These are phyloP conservation scores for Rhea americana DNA, from an alignment of 2,113 vertebrate species.

Conservation along the genomic window DNA sequence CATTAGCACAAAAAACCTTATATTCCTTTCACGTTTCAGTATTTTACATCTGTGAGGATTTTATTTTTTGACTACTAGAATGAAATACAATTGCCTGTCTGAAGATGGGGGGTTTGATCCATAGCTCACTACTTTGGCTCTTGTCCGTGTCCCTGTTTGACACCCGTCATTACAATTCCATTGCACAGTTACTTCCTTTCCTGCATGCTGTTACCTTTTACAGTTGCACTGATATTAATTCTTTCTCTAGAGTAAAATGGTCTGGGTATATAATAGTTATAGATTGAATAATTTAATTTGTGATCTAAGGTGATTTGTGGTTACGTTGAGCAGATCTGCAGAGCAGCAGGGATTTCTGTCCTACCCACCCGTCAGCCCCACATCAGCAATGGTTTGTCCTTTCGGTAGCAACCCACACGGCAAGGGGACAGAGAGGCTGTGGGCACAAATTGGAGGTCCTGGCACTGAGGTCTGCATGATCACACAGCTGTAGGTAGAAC, in stretches of 20 bases:
- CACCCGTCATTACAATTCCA: not conserved
- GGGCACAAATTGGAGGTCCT: too few species aligned
- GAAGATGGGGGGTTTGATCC: constrained; percentile 8
- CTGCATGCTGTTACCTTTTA: not conserved
- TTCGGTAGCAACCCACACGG: not conserved
- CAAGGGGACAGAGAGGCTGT: too few species aligned
- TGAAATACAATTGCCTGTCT: not conserved
- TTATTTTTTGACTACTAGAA: not conserved
- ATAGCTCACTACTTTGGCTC: not conserved
- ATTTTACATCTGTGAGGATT: constrained; percentile 34
- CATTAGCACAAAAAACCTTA: not conserved
- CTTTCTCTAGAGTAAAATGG: not conserved
- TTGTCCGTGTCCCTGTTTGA: not conserved
- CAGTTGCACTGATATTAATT: not conserved
- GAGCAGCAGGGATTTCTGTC: not conserved
- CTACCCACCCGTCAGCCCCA: not conserved
- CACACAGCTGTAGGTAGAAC: too few species aligned
- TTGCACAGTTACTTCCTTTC: not conserved
- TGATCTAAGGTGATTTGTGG: not conserved
- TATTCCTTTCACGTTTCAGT: constrained; percentile 13
- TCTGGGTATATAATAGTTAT: not conserved
- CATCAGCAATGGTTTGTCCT: not conserved
- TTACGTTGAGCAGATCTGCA: not conserved
- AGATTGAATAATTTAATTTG: not conserved
- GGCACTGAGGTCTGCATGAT: too few species aligned